Base-by-base conservation (phyloP, 2,888 invertebrate species). In the Yponomeuta plumbellus region DNA sequence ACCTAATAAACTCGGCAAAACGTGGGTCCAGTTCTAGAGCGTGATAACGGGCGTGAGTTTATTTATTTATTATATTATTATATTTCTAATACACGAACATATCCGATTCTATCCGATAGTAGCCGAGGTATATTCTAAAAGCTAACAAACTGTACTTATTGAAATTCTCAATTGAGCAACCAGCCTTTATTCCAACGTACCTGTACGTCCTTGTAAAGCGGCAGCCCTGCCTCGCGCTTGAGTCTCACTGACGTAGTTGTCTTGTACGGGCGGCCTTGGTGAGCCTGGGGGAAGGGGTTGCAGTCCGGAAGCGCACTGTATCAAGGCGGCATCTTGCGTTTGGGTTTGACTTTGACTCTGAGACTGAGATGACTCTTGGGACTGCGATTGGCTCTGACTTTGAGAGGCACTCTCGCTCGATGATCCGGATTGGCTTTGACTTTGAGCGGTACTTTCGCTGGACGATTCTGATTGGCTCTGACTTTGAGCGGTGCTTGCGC, bases 151-250 rank as follows among this genome's bases (percentile, higher is more conserved):
- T n/a, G n/a, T n/a, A n/a, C n/a, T n/a, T n/a, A n/a, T n/a, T n/a
- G n/a, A n/a, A n/a, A n/a, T n/a, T n/a, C n/a, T n/a, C n/a, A n/a
- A n/a, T n/a, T n/a, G n/a, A n/a, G n/a, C n/a, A n/a, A n/a, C n/a
- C n/a, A n/a, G n/a, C n/a, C 39, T 39, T 52, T 6, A 58, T 21
- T 8, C 21, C 21, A 22, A 34, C 34, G 23, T 21, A 63, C 63
- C 63, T 44, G 21, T 21, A 5, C 44, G 20, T 21, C 44, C 44
- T 11, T 63, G 44, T 3, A 20, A 17, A 3, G 63, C 63, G 3
- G 44, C 63, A 44, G 40, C 21, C 17, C 40, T 63, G 6, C 63
- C 63, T 40, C 63, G 44, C 20, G 44, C 17, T 44, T 63, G 63
- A 6, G 21, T 63, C 10, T 40, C 63, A 11, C 26, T 17, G 21